Percentiles rank a stretch among this genome's conserved stretches.
Conservation (phyloP, 2,888 invertebrate genomes). For the Thymelicus sylvestris region DNA sequence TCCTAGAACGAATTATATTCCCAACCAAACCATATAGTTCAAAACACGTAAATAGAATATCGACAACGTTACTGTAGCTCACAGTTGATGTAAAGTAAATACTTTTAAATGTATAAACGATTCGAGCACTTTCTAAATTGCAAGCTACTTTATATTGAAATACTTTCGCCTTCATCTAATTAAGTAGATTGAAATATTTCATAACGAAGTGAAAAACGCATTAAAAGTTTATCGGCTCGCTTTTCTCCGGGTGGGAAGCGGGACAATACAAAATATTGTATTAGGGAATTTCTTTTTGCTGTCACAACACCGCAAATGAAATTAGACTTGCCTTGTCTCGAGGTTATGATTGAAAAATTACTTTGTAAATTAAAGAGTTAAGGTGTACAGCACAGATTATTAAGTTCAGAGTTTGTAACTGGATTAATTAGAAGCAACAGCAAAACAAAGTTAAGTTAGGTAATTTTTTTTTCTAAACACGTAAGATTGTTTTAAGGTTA, state of each 20-base stretch:
- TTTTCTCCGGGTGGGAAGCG: constrained; percentile 51
- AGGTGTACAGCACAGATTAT: neutral
- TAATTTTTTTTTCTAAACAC: too few relatives aligned
- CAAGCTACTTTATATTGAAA: constrained; percentile 56
- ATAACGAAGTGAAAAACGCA: constrained; percentile 74
- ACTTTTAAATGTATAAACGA: constrained; percentile 46
- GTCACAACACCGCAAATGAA: constrained; percentile 36
- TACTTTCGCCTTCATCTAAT: constrained; percentile 63
- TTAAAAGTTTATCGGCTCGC: constrained; percentile 69
- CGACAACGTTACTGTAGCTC: too few relatives aligned
- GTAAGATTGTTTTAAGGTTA: too few relatives aligned
- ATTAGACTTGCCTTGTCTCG: constrained; percentile 29
- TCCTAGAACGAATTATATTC: too few relatives aligned
- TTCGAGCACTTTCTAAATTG: constrained; percentile 50
- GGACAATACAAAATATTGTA: constrained; percentile 50
- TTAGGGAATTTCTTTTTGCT: constrained; percentile 40
- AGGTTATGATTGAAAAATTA: constrained; percentile 25
- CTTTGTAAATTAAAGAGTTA: constrained; percentile 31
- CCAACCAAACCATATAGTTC: too few relatives aligned
- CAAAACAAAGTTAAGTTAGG: neutral
- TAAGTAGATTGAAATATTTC: constrained; percentile 70
- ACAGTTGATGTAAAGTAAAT: neutral
- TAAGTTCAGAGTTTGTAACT: neutral
- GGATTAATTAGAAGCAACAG: neutral
- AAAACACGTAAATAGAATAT: too few relatives aligned